Base-by-base conservation (phyloP, 1,140 invertebrate genomes). In the Andrena cerasifolii region DNA sequence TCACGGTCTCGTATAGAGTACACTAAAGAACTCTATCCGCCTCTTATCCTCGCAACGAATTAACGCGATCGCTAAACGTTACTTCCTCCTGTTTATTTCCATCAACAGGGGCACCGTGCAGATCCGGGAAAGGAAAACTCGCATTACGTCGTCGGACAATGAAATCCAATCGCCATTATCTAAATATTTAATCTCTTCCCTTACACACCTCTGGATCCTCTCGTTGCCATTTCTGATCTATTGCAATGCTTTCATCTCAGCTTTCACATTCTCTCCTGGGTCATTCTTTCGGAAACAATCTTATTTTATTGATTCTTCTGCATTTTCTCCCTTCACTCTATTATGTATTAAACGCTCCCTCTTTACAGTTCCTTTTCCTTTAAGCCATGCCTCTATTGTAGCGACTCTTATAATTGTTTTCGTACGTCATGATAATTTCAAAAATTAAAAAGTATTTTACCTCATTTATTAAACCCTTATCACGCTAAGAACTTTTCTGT, bases 51-150 rank as follows among this genome's bases (percentile, higher is more conserved):
- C 53, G 65, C 73, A 88, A 87, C 84, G 81, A 88, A 80, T 80
- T 86, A 88, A 89, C 53, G 83, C 86, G 89, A 86, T 89, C 66
- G 79, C 86, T 89, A 89, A 87, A 62, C 82, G 79, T 88, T 87
- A 84, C 71, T 84, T 84, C 56, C 82, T 66, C 86, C 74, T 4
- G 31, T 58, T 68, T 76, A 76, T 76, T 76, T 76, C 73, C 53
- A 67, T 76, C 54, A 76, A 68, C 49, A 66, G 65, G 63, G 73
- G 68, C 73, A 68, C 33, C 53, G 31, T 68, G 40, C 31, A 68
- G 31, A 58, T 76, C 72, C 51, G 43, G 16, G 56, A 75, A 75
- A 75, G 72, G 72, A 67, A 75, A 67, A 67, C 62, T 66, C 24
- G 49, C 28, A 54, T 28, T 62, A 67, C 8, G 31, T 67, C 62